Evolutionary conservation across 1,140 invertebrate genomes (phyloP), one percentile per base, ranked within the genome.

Genomic region (Acromyrmex charruanus): DNA sequence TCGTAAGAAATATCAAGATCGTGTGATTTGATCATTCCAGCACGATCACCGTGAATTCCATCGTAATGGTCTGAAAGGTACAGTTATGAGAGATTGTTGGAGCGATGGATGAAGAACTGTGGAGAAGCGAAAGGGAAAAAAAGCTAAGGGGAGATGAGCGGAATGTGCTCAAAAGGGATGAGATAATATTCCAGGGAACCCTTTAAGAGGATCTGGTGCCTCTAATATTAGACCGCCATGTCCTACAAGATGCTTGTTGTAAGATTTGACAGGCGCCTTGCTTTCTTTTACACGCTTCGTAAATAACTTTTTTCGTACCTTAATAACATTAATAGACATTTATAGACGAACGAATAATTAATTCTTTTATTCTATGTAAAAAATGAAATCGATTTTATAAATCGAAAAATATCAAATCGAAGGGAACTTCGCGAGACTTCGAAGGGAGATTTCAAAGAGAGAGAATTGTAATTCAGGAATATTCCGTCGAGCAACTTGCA

Each of bases 151-250:
- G 69, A 21, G 72, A 35, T 53, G 55, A 10, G 31, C 51, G 61
- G 35, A 59, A 69, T 59, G 72, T n/a, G 28, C 14, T 59, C 69
- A 55, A 87, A 87, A 82, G 85, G 84, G 71, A 89, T 84, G 74
- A 90, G 88, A 87, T 90, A 75, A 89, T 85, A 74, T 87, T 87
- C 59, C 85, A 77, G 69, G 77, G 87, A 31, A 87, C 72, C 88
- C 58, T 87, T 74, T 61, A 53, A 86, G 75, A 87, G 75, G 85
- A 89, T 87, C 85, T 80, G 88, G 63, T 80, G 87, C 51, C 86
- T 90, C 89, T 90, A 90, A 90, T 90, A 90, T 89, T 90, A 90
- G 89, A 89, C 49, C 68, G 7, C 53, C 21, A 51, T 86, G 66
- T 75, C 88, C 86, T 87, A 89, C 75, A 71, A 85, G 71, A 77